phyloP scores from a whole-genome alignment of 1,140 invertebrate species.

The Anastatus disparis region DNA sequence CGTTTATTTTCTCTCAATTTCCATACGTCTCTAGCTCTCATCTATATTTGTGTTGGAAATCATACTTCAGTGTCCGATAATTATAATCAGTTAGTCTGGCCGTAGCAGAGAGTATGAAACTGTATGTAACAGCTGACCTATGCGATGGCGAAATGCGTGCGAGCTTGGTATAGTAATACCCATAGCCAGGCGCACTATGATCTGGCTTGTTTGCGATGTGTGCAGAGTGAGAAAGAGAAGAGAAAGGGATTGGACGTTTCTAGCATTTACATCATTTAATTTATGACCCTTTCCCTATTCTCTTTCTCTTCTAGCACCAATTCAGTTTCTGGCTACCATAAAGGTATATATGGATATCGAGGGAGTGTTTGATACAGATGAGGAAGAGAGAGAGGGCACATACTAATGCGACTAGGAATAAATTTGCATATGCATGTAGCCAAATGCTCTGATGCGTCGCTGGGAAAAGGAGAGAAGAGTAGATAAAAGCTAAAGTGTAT shows the following conservation, averaged over 20 bases:
- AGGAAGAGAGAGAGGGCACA: constrained; percentile 45
- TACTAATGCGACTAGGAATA: constrained; percentile 62
- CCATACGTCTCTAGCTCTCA: too few relatives aligned
- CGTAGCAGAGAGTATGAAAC: background rate
- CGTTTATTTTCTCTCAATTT: too few relatives aligned
- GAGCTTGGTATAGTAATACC: constrained; percentile 7
- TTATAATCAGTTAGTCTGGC: constrained; percentile 52
- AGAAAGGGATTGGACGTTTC: too few relatives aligned
- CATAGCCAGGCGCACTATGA: too few relatives aligned
- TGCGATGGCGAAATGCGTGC: too few relatives aligned
- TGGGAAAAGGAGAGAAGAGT: too few relatives aligned
- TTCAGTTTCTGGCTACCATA: background rate
- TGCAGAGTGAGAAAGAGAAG: too few relatives aligned
- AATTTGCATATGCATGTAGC: constrained; percentile 67
- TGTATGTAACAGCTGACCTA: too few relatives aligned
- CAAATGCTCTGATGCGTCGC: constrained; percentile 54
- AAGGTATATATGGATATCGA: constrained; percentile 15
- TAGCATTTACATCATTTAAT: constrained; percentile 69
- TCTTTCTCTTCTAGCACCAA: too few relatives aligned
- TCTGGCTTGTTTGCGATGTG: constrained; percentile 43
- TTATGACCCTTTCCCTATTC: constrained; percentile 60
- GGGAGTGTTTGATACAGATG: constrained; percentile 8
- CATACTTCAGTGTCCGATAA: too few relatives aligned
- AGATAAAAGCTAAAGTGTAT: too few relatives aligned
- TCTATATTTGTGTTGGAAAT: too few relatives aligned